Base-by-base conservation (phyloP, 2,888 invertebrate genomes). In the Euspilapteryx auroguttella region DNA sequence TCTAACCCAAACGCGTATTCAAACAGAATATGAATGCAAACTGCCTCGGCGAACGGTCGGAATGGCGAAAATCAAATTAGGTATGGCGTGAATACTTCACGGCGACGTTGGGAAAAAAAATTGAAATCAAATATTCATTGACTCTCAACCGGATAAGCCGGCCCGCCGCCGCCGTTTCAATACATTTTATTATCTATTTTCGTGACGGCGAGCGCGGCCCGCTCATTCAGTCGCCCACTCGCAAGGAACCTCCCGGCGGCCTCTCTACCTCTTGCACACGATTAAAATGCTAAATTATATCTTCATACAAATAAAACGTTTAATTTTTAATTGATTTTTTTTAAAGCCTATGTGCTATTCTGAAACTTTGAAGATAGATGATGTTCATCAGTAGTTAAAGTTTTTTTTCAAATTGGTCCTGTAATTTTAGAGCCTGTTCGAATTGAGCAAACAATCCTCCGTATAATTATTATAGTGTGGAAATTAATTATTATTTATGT, bases 71-170 rank as follows among this genome's bases (percentile, higher is more conserved):
- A 75, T 73, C 75, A 75, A 75, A 75, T 75, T 75, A 75, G 75
- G 75, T 73, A 73, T 68, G 58, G 73, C 68, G 69, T 62, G 68
- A 73, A 73, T 75, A 71, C 75, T 75, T 75, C 75, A 75, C 73
- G 68, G 71, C 55, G 64, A 68, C 66, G 71, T 56, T 56, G 68
- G 57, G 53, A 63, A 71, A 73, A 71, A 34, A 75, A 75, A 75
- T 75, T 75, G 75, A 75, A 75, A 75, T 75, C 75, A 75, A 75
- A 73, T 75, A 75, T 75, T 75, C 75, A 75, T 75, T 66, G 75
- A 71, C 66, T 75, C 57, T 69, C 59, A 68, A 73, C 71, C 66
- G 73, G 75, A 75, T 75, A 75, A 73, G 71, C 69, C 68, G 66
- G 65, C 57, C 71, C 66, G 50, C 62, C 61, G 50, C 62, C 61